Evolutionary conservation across 2,888 invertebrate species (phyloP), one percentile per base, ranked within the genome.

Genomic region (Notodonta ziczac): DNA sequence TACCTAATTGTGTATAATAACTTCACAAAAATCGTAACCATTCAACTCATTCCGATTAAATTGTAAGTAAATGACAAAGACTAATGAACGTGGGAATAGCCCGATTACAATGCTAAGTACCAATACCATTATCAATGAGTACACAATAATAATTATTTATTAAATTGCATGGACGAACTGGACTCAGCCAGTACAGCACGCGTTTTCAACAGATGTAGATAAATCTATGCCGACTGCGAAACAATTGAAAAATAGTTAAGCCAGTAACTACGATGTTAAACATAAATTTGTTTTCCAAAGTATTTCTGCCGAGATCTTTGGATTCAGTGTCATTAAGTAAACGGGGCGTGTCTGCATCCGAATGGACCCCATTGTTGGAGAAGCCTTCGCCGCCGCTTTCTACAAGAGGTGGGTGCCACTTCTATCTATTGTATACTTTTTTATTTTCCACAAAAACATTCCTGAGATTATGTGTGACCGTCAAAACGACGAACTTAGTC

Each of bases 361-460:
- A 91, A 82, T 81, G 84, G 82, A 87, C 89, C 24, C 91, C 90
- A 7, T 73, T 91, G 66, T 75, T 91, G 65, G 68, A 66, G 62
- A 76, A 75, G 57, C 59, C 75, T 65, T 63, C 69, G 35, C 16
- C 69, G 63, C 72, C 77, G 63, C 76, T 75, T 75, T 75, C 77
- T 72, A 72, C 44, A 7, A 70, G 65, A 64, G 69, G 65, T 70
- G 13, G 46, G 63, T 63, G 60, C 53, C 69, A 63, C 73, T 66
- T 69, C 62, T 24, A 24, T 2, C 24, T 75, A 65, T 72, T 73
- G 72, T 77, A 67, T 66, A 66, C 58, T 70, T 67, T 63, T 58
- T 52, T 56, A 35, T 44, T 44, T 44, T 32, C 32, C 9, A 39
- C 54, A 54, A 55, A 61, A 65, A 69, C 66, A 71, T 69, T 73